phyloP scores from a whole-genome alignment of 2,888 invertebrate genomes.

The Drosophila atripex region DNA sequence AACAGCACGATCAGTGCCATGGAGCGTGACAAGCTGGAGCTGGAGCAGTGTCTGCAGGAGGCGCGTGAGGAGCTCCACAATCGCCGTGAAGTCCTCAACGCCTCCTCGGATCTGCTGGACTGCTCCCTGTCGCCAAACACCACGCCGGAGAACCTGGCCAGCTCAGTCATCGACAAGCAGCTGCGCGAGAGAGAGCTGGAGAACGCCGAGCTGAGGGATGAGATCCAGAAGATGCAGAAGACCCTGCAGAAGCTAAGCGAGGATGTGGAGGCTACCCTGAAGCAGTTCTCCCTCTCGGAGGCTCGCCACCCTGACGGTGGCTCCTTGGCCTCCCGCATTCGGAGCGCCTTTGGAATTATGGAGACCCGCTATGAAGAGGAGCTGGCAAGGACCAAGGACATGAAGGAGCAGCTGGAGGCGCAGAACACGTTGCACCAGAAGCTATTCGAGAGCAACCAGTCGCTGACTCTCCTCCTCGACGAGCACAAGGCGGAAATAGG shows the following conservation, averaged over 20 bases:
- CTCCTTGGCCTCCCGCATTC: background rate
- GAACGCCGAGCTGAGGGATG: constrained; percentile 61
- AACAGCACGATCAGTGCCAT: constrained; percentile 62
- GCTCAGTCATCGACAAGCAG: constrained; percentile 82
- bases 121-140: constrained; percentile 65
- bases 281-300: background rate
- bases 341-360: background rate
- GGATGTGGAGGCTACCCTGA: background rate
- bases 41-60: constrained; percentile 79
- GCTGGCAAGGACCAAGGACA: background rate
- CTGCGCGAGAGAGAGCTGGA: constrained; percentile 82
- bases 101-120: constrained; percentile 77
- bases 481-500: background rate
- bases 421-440: background rate
- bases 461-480: background rate
- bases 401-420: background rate
- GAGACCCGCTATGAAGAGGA: background rate
- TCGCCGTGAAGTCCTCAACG: constrained; percentile 71
- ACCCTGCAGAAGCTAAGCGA: background rate
- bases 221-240: constrained; percentile 44
- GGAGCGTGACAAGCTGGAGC: constrained; percentile 72
- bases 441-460: background rate
- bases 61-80: constrained; percentile 65
- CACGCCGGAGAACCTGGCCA: constrained; percentile 82
- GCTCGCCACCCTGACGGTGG: background rate